Evolutionary conservation across 2,888 invertebrate genomes (phyloP), one percentile per base, ranked within the genome.

Genomic region (Lepidochitona cinerea): DNA sequence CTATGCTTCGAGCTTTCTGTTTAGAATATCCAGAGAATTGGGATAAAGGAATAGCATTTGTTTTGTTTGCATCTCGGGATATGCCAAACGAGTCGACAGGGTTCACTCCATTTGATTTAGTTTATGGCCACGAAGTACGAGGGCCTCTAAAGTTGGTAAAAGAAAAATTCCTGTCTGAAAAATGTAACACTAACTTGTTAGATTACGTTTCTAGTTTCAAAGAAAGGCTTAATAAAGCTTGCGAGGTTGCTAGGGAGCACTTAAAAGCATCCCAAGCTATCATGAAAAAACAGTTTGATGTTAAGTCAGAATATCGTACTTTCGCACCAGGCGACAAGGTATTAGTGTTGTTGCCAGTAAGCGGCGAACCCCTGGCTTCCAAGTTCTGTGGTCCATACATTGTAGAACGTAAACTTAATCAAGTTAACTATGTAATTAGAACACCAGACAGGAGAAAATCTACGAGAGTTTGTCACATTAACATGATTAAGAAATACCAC

Each of bases 401-500:
- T 6, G 37, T 72, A 14, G 37, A 35, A 4, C 5, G n/a, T 3
- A 68, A 49, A n/a, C 23, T 68, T 53, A 32, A 29, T 53, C 68
- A 72, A n/a, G 26, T 72, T 18, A 70, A 72, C 26, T 68, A 52
- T 52, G 29, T 72, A 12, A 66, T 74, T 37, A 29, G 14, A 5
- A 80, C 80, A 23, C 77, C 76, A 37, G 76, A 66, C 65, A 68
- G 72, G 36, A 72, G 70, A 18, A 75, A 75, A 41, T 52, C 68
- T 14, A n/a, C n/a, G 73, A 41, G 68, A 53, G 33, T 77, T 14
- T 80, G 75, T 73, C 80, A 78, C 69, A 52, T 78, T n/a, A 78
- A 82, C 52, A 75, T 78, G 77, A 23, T 76, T 6, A 76, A 79
- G 53, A 29, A 49, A 26, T 79, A 76, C 49, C 2, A 59, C 68